Conservation (phyloP, 2,797 vertebrate species). For the Poecile montanus region DNA sequence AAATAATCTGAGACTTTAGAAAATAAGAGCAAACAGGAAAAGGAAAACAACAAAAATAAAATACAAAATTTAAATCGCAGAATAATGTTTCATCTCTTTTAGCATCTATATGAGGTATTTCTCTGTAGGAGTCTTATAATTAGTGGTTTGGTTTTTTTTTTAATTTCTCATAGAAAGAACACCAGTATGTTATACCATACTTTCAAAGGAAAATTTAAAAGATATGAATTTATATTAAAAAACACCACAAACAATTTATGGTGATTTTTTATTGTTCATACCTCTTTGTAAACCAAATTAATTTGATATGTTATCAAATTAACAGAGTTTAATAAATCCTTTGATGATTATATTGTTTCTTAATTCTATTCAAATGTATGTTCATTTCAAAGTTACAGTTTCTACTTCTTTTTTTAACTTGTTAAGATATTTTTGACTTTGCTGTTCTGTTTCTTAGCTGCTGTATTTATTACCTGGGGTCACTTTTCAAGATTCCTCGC, state of each 20-base stretch:
- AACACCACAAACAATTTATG: rapidly evolving
- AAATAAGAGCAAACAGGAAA: not conserved
- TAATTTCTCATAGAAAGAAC: not conserved
- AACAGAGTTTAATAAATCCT: not conserved
- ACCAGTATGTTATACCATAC: no score
- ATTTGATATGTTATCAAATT: not conserved
- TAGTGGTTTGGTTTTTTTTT: not conserved
- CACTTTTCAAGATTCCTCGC: not conserved
- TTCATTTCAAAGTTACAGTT: not conserved
- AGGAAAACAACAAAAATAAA: not conserved
- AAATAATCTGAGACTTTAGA: not conserved
- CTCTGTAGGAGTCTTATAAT: not conserved
- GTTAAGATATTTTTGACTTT: not conserved
- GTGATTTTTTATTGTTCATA: not conserved
- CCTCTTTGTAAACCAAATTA: not conserved
- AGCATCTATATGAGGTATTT: not conserved
- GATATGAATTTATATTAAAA: not conserved
- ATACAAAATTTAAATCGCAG: not conserved
- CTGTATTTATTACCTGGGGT: not conserved
- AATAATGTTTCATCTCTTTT: not conserved
- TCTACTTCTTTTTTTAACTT: not conserved
- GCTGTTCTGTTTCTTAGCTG: not conserved
- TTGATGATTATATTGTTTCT: not conserved
- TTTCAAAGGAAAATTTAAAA: not conserved
- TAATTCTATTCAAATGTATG: not conserved